Evolutionary conservation across 2,888 invertebrate species (phyloP), one percentile per base, ranked within the genome.

Genomic region (Pomacea canaliculata): DNA sequence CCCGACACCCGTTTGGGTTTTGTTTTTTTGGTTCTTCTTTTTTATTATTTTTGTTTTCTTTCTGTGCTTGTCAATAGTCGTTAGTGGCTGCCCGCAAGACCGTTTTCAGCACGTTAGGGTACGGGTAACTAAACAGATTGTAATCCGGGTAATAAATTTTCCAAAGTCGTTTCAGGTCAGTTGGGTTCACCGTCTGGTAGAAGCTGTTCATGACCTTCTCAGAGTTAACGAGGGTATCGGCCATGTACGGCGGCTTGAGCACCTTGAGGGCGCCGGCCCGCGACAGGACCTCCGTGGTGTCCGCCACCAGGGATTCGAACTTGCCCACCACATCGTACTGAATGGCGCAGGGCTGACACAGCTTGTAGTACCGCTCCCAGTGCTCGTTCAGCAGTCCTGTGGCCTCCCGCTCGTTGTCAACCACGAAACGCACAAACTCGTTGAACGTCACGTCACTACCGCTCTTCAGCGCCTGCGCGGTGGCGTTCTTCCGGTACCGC

Each of bases 251-350:
- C 16, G 76, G 69, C 59, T 77, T 79, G 5, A 85, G 80, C 13
- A 73, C 74, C 2, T 56, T 49, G 7, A 72, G 67, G 8, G 70
- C 81, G 5, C 69, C 48, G 13, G 77, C 37, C 18, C 76, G 70
- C 7, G 69, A 71, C 59, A 82, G 27, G 18, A 81, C 79, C 12
- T 78, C 56, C 9, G 46, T 23, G 3, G 78, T 78, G 71, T 82
- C 82, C 9, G 77, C 76, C 56, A 76, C 76, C 19, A 96, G 91
- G 0, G 95, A 95, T 88, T 96, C 96, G 91, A 96, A 96, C 92
- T 96, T 96, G 87, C 96, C 96, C 82, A 97, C 94, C 87, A 96
- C 94, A 87, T 95, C 95, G 90, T 96, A 97, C 89, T 95, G 94
- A 82, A 97, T 93, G 49, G 93, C 92, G 88, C 97, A 97, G 0